Evolutionary conservation across 2,113 vertebrate genomes (phyloP).

Genomic region (Pyxicephalus adspersus): DNA sequence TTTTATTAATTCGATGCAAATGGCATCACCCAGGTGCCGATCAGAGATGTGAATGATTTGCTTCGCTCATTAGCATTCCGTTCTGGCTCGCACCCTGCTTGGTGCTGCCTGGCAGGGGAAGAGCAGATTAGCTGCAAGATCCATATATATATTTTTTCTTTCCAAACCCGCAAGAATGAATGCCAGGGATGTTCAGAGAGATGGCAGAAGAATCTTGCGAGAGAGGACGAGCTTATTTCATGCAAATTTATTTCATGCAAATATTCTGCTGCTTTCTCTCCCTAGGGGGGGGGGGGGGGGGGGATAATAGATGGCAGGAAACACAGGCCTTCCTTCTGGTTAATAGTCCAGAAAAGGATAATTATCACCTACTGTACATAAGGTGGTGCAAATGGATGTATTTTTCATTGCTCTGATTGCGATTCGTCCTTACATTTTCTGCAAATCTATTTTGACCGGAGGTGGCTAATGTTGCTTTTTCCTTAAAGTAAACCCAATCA

Average conservation of each 20-base stretch:
- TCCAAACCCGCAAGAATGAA: conserved; percentile 68
- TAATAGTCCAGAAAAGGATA: conserved; percentile 70
- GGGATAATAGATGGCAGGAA: conserved; percentile 75
- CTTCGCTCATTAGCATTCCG: conserved; percentile 62
- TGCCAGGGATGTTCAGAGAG: conserved; percentile 68
- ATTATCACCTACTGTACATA: conserved; percentile 67
- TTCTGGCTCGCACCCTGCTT: conserved; percentile 61
- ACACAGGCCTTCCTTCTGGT: conserved; percentile 71
- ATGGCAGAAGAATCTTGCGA: conserved; percentile 64
- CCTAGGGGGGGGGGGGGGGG: conserved; percentile 62
- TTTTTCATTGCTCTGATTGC: conserved; percentile 57
- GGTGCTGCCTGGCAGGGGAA: conserved; percentile 71
- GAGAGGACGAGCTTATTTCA: conserved; percentile 76
- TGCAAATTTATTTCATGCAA: conserved; percentile 79
- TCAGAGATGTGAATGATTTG: conserved; percentile 53
- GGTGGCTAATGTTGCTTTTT: conserved; percentile 56
- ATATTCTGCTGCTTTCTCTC: conserved; percentile 68
- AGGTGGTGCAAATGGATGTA: conserved; percentile 62
- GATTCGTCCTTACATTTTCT: conserved; percentile 61
- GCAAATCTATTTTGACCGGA: conserved; percentile 62
- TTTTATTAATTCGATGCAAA: conserved; percentile 64
- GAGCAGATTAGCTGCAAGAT: conserved; percentile 67
- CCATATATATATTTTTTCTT: conserved; percentile 66
- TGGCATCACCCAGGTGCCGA: conserved; percentile 56
- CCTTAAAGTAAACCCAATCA: conserved; percentile 29